Base-by-base conservation (phyloP, 2,888 invertebrate species). In the Poecilus cupreus region DNA sequence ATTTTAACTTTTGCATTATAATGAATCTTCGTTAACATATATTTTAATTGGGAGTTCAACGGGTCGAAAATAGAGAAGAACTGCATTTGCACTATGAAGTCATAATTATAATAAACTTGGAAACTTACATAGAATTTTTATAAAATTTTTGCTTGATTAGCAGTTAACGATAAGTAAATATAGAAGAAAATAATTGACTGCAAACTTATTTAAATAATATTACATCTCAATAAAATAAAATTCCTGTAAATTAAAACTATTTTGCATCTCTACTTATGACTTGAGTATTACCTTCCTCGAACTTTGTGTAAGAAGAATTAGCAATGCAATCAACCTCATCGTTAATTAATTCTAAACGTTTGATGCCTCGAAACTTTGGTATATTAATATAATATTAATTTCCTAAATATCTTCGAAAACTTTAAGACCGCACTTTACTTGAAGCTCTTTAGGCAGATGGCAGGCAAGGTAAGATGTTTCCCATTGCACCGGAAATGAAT, bases 331-430 rank as follows among this genome's bases (percentile, higher is more conserved):
- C 64, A 68, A 37, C 22, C 11, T 68, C 10, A 18, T 16, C 37
- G 11, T 37, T 37, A 68, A 37, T 68, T 8, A 68, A 68, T 1
- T 32, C 37, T 37, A 46, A 18, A 37, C 18, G 37, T 37, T 68
- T 37, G 64, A 68, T 68, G 64, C 64, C n/a, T 24, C 11, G 5
- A 37, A 39, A 39, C 37, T 37, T 37, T 64, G 37, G 37, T 64
- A 32, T 64, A 64, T 64, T 39, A 68, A 37, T 68, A 18, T 39
- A 68, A 32, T 68, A 68, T 68, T 32, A 68, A 68, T 68, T 37
- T 68, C 18, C 37, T 39, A 68, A 32, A 68, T 68, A 68, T 37
- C 64, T 39, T 18, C 37, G 37, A 10, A 37, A 51, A 68, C 11
- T 68, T 68, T 68, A 37, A 37, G 64, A 1, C 6, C 22, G 11